These are phyloP conservation scores for Hedya salicella DNA, from an alignment of 2,888 invertebrate species.

Conservation along the genomic window DNA sequence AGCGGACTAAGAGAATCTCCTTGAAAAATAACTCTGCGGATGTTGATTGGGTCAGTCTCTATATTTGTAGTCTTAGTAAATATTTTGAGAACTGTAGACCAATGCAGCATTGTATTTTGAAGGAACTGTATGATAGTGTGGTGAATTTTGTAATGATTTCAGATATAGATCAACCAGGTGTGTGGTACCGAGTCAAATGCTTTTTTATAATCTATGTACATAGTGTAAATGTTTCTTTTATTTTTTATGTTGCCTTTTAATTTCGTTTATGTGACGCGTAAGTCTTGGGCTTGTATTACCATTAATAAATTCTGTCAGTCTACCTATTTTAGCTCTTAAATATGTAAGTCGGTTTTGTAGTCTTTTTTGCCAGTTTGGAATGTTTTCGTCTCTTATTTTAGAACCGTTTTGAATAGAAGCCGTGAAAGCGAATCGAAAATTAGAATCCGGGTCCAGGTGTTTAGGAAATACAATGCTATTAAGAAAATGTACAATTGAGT, in stretches of 20 bases:
- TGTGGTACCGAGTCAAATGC: background rate
- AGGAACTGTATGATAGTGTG: background rate
- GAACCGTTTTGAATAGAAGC: background rate
- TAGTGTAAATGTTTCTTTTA: no score
- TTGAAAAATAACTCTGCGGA: no score
- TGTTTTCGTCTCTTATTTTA: background rate
- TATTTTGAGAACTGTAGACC: no score
- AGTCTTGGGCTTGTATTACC: background rate
- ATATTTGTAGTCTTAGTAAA: no score
- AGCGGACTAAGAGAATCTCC: no score
- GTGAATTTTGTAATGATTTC: background rate
- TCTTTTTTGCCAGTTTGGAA: no score
- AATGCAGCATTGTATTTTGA: no score
- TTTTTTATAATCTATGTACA: no score
- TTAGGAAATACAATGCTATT: background rate
- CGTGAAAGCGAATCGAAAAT: background rate
- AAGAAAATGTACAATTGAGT: no score
- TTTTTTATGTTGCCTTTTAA: no score
- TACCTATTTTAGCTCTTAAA: background rate
- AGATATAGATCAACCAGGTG: background rate
- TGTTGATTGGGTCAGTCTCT: no score
- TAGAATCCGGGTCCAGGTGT: background rate
- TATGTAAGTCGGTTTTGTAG: no score
- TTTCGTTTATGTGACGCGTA: background rate
- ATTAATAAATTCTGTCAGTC: background rate